Evolutionary conservation across 2,797 vertebrate genomes (phyloP).

Genomic region (Betta splendens): DNA sequence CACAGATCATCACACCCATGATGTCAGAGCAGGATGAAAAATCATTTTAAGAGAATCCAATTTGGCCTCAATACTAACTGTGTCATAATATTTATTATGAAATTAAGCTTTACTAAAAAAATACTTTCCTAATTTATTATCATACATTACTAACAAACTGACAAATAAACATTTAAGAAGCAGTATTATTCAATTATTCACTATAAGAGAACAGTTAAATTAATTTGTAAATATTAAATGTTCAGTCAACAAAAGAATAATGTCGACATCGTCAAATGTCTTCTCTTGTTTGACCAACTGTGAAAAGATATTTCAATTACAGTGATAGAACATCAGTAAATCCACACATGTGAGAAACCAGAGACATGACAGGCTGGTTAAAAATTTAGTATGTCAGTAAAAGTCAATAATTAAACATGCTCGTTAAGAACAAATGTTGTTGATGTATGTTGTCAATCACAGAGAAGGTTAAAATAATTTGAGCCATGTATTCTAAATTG

Average conservation of each 20-base stretch:
- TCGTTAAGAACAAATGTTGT: not conserved
- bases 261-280: not conserved
- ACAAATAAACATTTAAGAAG: no score
- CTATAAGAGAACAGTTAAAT: no score
- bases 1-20: slow-evolving; percentile 10
- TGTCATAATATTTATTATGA: no score
- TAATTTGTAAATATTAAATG: not conserved
- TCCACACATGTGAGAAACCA: not conserved
- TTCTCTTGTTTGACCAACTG: not conserved
- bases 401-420: slow-evolving; percentile 6
- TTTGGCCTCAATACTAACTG: no score
- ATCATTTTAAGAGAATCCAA: slow-evolving; percentile 35
- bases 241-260: not conserved
- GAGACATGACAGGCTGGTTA: slow-evolving; percentile 1
- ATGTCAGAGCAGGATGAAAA: slow-evolving; percentile 23
- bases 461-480: not conserved
- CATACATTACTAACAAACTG: no score
- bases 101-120: no score
- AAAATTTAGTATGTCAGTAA: slow-evolving; percentile 4
- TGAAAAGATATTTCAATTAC: not conserved
- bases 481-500: not conserved
- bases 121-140: no score
- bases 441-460: not conserved
- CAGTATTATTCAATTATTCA: no score
- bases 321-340: not conserved